Percentiles rank a stretch among this genome's conserved stretches.
Evolutionary conservation across 2,113 vertebrate genomes (phyloP).

Genomic region (Panthera tigris): DNA sequence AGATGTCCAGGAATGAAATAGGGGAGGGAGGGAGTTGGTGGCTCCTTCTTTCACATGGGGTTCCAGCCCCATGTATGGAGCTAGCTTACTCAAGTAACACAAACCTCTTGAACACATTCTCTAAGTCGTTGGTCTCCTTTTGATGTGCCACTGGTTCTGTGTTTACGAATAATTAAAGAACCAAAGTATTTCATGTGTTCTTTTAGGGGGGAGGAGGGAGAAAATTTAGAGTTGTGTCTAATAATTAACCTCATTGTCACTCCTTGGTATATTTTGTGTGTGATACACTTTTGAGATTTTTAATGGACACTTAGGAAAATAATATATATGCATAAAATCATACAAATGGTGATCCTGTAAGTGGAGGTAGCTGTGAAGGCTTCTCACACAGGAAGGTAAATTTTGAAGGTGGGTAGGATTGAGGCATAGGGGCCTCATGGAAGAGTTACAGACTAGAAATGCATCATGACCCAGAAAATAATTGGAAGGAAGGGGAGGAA

Average conservation of each 20-base stretch:
- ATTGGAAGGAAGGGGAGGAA: background rate
- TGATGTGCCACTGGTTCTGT: background rate
- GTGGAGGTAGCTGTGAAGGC: background rate
- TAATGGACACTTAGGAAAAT: background rate
- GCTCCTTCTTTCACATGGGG: background rate
- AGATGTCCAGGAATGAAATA: background rate
- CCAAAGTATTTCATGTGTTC: background rate
- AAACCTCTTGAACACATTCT: background rate
- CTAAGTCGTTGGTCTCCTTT: background rate
- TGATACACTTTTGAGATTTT: background rate
- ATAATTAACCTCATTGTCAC: background rate
- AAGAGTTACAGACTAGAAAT: background rate
- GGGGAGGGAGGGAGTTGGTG: background rate
- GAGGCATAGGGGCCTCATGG: background rate
- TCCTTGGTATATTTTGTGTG: background rate
- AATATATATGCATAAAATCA: background rate
- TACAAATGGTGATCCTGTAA: background rate
- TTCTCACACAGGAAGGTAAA: background rate
- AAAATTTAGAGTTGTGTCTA: background rate
- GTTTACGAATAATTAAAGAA: background rate
- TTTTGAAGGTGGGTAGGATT: background rate
- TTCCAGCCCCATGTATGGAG: background rate
- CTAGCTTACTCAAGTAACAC: background rate
- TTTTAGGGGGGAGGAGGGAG: background rate
- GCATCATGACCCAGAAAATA: background rate